Percentiles rank a stretch among this genome's conserved stretches.
phyloP scores from a whole-genome alignment of 2,888 invertebrate species.

The Drosophila differens region DNA sequence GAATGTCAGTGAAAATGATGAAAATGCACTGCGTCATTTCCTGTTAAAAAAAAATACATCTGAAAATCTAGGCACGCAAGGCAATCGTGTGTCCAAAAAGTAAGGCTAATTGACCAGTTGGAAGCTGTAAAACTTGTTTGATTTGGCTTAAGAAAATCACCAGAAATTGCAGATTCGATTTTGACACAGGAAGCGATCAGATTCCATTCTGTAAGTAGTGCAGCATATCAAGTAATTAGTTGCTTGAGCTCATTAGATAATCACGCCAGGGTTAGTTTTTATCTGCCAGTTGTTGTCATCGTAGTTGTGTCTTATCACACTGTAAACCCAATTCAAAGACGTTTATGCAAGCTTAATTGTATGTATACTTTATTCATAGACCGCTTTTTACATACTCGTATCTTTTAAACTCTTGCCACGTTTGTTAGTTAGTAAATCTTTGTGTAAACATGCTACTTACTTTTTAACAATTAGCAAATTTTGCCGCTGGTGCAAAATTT shows the following conservation, averaged over 20 bases:
- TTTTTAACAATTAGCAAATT: constrained; percentile 44
- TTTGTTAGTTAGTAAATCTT: constrained; percentile 41
- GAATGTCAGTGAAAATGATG: constrained; percentile 46
- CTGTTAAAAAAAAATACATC: constrained; percentile 39
- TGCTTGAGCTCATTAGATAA: constrained; percentile 6
- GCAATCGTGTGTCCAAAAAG: constrained; percentile 18
- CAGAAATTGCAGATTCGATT: neutral
- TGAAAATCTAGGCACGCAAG: constrained; percentile 12
- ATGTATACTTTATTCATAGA: constrained; percentile 63
- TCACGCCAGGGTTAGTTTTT: constrained; percentile 7
- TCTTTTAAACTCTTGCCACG: constrained; percentile 26
- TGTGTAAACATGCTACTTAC: constrained; percentile 70
- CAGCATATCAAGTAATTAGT: neutral
- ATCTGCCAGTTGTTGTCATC: constrained; percentile 2
- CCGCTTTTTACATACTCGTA: constrained; percentile 38
- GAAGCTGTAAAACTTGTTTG: constrained; percentile 19
- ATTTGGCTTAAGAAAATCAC: neutral
- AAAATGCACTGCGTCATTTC: constrained; percentile 58
- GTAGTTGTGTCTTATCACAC: neutral
- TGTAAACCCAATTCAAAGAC: constrained; percentile 32
- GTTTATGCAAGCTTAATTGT: constrained; percentile 44
- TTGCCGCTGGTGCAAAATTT: constrained; percentile 54
- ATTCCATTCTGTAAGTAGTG: neutral
- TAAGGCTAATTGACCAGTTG: constrained; percentile 9
- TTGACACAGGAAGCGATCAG: constrained; percentile 1